Evolutionary conservation across 2,113 vertebrate species (phyloP).

Genomic region (Daphoenositta chrysoptera): DNA sequence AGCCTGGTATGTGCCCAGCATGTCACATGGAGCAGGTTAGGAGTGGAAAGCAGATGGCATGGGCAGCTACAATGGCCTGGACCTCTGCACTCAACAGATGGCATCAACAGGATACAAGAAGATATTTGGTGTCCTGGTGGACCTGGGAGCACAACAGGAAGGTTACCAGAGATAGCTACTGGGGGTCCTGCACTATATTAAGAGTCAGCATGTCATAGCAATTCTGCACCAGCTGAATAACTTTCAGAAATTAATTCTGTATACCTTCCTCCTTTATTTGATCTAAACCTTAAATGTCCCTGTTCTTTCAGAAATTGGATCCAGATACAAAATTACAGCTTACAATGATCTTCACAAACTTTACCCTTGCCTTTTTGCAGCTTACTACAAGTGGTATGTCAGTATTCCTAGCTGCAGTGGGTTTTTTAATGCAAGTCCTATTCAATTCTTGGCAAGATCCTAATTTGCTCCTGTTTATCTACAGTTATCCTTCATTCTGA

Average conservation of each 20-base stretch:
- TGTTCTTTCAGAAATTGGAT: not conserved
- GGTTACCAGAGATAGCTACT: not conserved
- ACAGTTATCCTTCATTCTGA: not conserved
- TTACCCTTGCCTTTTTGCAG: not conserved
- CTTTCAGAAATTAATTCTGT: not conserved
- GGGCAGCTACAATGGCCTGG: not conserved
- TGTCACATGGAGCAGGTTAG: not conserved
- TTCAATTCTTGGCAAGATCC: not conserved
- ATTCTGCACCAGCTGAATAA: not conserved
- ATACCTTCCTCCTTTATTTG: not conserved
- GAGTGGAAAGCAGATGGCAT: not conserved
- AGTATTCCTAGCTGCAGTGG: not conserved
- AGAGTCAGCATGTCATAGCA: not conserved
- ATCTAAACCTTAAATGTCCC: not conserved
- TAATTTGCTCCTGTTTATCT: not conserved
- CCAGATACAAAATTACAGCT: not conserved
- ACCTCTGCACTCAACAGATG: slow-evolving; percentile 44
- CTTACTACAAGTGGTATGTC: not conserved
- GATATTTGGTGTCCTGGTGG: not conserved
- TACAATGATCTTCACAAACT: not conserved
- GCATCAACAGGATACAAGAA: slow-evolving; percentile 10
- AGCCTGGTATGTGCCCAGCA: not conserved
- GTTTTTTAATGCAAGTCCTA: not conserved
- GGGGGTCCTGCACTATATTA: not conserved
- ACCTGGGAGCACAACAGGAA: not conserved